A percentile compares a stretch with the other conserved stretches of the same genome.
Conservation (phyloP, 1,140 invertebrate genomes). For the Microvelia longipes region DNA sequence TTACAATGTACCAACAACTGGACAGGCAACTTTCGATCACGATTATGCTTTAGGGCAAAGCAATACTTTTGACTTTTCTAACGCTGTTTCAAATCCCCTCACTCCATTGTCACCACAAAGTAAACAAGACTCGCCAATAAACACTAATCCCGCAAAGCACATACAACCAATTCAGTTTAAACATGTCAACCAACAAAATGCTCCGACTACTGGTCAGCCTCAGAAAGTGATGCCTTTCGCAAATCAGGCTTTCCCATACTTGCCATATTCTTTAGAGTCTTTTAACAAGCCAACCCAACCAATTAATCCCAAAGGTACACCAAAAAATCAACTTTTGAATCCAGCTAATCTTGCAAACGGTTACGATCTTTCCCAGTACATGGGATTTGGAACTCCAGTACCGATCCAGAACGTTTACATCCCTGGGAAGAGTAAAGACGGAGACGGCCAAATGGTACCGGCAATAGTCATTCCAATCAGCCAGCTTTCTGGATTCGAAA, state of each 20-base stretch:
- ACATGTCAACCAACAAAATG: background rate
- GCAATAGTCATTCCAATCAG: constrained; percentile 10
- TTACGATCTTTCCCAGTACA: constrained; percentile 5
- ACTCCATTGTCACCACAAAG: background rate
- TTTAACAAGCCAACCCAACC: background rate
- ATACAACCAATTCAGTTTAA: background rate
- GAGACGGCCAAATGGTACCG: constrained; percentile 11
- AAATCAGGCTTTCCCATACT: background rate
- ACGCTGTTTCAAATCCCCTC: constrained; percentile 10
- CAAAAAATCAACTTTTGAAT: background rate
- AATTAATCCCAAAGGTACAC: background rate
- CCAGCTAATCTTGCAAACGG: background rate
- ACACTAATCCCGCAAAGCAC: background rate
- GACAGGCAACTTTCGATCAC: constrained; percentile 14
- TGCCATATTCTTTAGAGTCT: background rate
- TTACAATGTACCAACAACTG: constrained; percentile 7
- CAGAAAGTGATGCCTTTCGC: background rate
- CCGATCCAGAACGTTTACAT: constrained; percentile 8
- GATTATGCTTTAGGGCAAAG: constrained; percentile 13
- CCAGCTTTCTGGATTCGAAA: background rate
- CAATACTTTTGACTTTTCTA: constrained; percentile 15
- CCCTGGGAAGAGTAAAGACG: constrained; percentile 3
- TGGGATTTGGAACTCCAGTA: constrained; percentile 9
- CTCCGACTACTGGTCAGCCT: background rate
- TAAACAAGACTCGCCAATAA: background rate